Percentiles rank a stretch among this genome's conserved stretches.
These are phyloP conservation scores for Cosmorhoe ocellata DNA, from an alignment of 2,888 invertebrate genomes.

Conservation along the genomic window DNA sequence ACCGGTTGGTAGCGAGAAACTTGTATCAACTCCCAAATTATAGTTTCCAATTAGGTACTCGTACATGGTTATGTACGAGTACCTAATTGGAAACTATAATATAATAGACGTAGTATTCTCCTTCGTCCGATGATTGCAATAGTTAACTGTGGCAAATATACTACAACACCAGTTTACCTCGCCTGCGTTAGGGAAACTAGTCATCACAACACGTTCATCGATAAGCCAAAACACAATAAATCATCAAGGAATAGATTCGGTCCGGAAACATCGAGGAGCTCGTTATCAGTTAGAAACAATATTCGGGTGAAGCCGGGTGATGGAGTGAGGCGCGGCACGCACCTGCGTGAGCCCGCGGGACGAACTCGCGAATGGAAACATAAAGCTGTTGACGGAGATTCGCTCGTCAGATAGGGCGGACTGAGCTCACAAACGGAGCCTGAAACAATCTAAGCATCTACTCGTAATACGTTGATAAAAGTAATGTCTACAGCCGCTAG, in stretches of 20 bases:
- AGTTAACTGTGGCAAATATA: too few relatives aligned
- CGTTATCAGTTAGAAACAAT: conserved; percentile 31
- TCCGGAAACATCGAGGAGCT: conserved; percentile 27
- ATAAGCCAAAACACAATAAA: conserved; percentile 27
- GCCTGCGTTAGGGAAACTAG: too few relatives aligned
- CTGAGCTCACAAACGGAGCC: not conserved
- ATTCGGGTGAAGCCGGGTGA: conserved; percentile 12
- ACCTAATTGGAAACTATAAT: not conserved
- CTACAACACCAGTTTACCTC: too few relatives aligned
- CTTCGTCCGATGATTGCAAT: too few relatives aligned
- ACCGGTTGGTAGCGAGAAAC: too few relatives aligned
- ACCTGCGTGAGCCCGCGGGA: conserved; percentile 17
- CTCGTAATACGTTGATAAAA: not conserved
- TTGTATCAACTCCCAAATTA: too few relatives aligned
- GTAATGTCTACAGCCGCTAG: not conserved
- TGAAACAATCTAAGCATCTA: too few relatives aligned
- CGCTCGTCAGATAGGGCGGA: not conserved
- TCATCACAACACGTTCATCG: not conserved
- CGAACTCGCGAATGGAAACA: conserved; percentile 14
- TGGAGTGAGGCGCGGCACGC: conserved; percentile 10
- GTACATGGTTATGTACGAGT: too few relatives aligned
- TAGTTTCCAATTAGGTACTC: too few relatives aligned
- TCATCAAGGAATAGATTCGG: conserved; percentile 26
- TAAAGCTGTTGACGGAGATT: conserved; percentile 14
- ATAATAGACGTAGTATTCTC: too few relatives aligned